Conservation (phyloP, 2,797 vertebrate species). For the Phrynocephalus forsythii region DNA sequence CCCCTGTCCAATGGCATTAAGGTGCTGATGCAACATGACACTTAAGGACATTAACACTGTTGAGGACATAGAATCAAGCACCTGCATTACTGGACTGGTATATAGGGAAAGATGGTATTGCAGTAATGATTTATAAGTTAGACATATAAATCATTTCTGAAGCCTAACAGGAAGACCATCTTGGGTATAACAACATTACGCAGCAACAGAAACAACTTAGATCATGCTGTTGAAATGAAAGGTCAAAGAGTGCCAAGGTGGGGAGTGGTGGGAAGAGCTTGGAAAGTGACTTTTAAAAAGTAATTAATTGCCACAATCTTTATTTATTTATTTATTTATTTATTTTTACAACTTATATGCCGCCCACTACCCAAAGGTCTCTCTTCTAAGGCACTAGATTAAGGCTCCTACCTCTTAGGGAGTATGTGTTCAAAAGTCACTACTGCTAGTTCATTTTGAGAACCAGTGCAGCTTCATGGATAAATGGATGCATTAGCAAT, state of each 20-base stretch:
- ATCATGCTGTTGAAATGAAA: background rate
- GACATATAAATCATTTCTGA: background rate
- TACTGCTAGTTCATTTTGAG: too few relatives aligned
- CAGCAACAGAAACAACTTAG: background rate
- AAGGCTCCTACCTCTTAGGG: too few relatives aligned
- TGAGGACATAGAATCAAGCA: constrained; percentile 16
- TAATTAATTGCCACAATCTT: too few relatives aligned
- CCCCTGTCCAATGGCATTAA: constrained; percentile 10
- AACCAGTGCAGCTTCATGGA: too few relatives aligned
- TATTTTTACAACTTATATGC: too few relatives aligned
- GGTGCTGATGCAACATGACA: constrained; percentile 9
- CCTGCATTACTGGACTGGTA: background rate
- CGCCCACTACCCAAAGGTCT: too few relatives aligned
- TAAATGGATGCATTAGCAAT: too few relatives aligned
- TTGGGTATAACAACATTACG: background rate
- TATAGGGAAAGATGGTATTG: constrained; percentile 19
- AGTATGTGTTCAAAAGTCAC: too few relatives aligned
- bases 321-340: too few relatives aligned
- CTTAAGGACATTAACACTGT: background rate
- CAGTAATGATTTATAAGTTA: background rate
- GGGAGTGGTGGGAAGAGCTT: background rate
- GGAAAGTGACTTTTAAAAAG: too few relatives aligned
- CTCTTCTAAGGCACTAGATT: too few relatives aligned
- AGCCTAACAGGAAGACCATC: background rate
- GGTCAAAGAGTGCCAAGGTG: background rate